Conservation (phyloP, 2,888 invertebrate species). For the Orgyia antiqua region DNA sequence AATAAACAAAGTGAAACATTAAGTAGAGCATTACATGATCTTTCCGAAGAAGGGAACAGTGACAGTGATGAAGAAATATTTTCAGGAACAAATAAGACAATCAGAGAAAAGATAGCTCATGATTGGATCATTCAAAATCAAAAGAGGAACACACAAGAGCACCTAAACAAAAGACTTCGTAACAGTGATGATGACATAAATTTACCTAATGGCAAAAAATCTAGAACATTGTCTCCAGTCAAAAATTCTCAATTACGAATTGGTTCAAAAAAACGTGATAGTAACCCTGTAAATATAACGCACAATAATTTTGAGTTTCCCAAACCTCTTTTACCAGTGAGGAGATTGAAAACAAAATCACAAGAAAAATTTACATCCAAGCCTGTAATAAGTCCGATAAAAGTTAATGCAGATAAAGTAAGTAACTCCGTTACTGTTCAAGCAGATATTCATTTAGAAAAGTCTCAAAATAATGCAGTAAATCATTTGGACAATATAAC, state of each 20-base stretch:
- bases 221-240: slow-evolving; percentile 28
- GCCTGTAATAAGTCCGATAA: slow-evolving; percentile 28
- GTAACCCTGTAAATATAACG: too few species aligned
- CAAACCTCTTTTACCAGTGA: slow-evolving; percentile 43
- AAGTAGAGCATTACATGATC: slow-evolving; percentile 1
- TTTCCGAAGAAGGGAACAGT: slow-evolving; percentile 10
- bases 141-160: slow-evolving; percentile 2
- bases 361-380: slow-evolving; percentile 38
- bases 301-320: slow-evolving; percentile 41
- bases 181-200: slow-evolving; percentile 25
- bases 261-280: neutral
- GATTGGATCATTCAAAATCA: neutral
- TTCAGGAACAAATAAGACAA: slow-evolving; percentile 17
- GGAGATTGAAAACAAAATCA: slow-evolving; percentile 29
- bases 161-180: slow-evolving; percentile 27
- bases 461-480: slow-evolving; percentile 14
- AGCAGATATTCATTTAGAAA: slow-evolving; percentile 12
- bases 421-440: slow-evolving; percentile 2
- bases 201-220: slow-evolving; percentile 32
- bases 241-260: slow-evolving; percentile 19
- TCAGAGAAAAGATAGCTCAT: slow-evolving; percentile 18
- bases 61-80: slow-evolving; percentile 48
- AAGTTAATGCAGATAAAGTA: slow-evolving; percentile 11
- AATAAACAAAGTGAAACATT: slow-evolving; percentile 1
- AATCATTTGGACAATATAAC: slow-evolving; percentile 11